Evolutionary conservation across 2,113 vertebrate genomes (phyloP), one percentile per base, ranked within the genome.

Genomic region (Dipodomys spectabilis): DNA sequence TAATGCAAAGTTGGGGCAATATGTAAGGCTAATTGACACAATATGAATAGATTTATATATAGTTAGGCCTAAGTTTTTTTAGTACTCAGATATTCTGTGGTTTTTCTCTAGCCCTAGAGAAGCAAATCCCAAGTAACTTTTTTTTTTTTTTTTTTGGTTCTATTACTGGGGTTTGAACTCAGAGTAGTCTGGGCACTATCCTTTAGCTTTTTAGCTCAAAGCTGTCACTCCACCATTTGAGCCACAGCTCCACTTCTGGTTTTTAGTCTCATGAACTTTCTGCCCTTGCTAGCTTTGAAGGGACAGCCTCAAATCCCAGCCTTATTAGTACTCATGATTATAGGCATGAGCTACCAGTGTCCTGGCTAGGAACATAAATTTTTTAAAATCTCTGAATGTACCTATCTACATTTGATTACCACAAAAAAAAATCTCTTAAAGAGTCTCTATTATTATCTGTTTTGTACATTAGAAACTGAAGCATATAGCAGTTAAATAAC

Each of bases 381-480:
- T 57, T 57, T 57, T 57, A 3, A 57, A 57, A 57, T 39, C 39
- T 39, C 39, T 39, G 39, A 39, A 39, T 39, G 39, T 71, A 35
- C 13, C n/a, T 65, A 12, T 10, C 45, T 30, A 27, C 35, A 75
- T 44, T 93, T 83, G 88, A 75, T 69, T 22, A 49, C 39, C 57
- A 49, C 19, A 78, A 84, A 10, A 49, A 49, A 95, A 65, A 18
- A 13, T 28, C 62, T 73, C 75, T 23, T n/a, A 57, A 18, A 27
- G 72, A 75, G 74, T 44, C 73, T 28, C 81, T 87, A 94, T 68
- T 35, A 57, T 57, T 57, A 84, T 30, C 23, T 94, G 15, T 88
- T 82, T 64, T 60, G 79, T 19, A 65, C 35, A 57, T 30, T n/a
- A 93, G 35, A 89, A 97, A 44, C 62, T 39, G 20, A 88, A 79